Base-by-base conservation (phyloP, 2,113 vertebrate species). In the Hippocampus abdominalis region DNA sequence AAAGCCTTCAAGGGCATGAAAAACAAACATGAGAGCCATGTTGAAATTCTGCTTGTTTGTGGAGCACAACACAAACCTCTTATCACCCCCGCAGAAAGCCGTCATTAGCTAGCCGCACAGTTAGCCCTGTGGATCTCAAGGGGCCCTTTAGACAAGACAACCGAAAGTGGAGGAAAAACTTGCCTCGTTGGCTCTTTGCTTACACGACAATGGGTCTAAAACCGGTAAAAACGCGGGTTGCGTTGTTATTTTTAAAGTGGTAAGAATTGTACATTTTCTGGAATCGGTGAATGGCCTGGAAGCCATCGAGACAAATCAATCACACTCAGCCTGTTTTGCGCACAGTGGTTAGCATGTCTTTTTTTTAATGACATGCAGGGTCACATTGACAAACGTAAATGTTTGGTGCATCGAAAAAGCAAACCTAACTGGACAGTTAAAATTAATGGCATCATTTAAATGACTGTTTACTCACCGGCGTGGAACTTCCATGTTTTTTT, bases 41-140 rank as follows among this genome's bases (percentile, higher is more conserved):
- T 64, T 64, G 63, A 64, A 64, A 64, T 44, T 16, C 21, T 25
- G 21, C 63, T 46, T 46, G 63, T 64, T 64, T 64, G 63, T 18
- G 40, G 42, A 64, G 62, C 62, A 21, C 39, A 64, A 64, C 62
- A 64, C 62, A 64, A 23, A 46, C 63, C 40, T 44, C 63, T 64
- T 27, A 64, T 46, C 63, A 64, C 63, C 40, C 23, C 40, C 40
- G 8, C 63, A 64, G n/a, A 64, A 64, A n/a, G n/a, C 40, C 62
- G 36, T 23, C 62, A 44, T 44, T 13, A 44, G 39, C 40, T 18
- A 18, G 12, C 40, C 62, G 3, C 21, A 25, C 39, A 18, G 63
- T 64, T 23, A 46, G 63, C 40, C 6, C n/a, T 27, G 62, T 8
- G 40, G 12, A 63, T 40, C 60, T 62, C 18, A 29, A 59, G 56